Percentiles rank a stretch among this genome's conserved stretches.
Evolutionary conservation across 2,888 invertebrate genomes (phyloP).

Genomic region (Phlogophora meticulosa): DNA sequence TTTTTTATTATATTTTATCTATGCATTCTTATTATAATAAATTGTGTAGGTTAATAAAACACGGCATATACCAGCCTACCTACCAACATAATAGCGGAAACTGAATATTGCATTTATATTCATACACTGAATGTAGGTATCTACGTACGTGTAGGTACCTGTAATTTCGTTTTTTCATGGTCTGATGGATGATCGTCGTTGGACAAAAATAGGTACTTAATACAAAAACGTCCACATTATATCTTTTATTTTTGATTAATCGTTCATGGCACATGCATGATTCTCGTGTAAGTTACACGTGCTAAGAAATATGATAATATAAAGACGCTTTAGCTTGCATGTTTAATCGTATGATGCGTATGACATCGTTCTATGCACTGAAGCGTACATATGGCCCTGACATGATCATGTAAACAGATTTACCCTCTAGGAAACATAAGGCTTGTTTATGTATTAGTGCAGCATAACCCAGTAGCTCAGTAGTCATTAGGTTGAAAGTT

Average conservation of each 20-base stretch:
- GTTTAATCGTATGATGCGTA: constrained; percentile 17
- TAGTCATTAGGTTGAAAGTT: no score
- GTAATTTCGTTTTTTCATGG: constrained; percentile 9
- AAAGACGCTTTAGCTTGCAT: constrained; percentile 13
- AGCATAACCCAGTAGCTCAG: no score
- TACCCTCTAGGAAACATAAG: constrained; percentile 10
- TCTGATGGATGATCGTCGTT: constrained; percentile 9
- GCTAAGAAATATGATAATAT: constrained; percentile 22
- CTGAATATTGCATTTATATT: background rate
- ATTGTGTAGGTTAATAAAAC: background rate
- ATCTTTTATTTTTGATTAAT: constrained; percentile 12
- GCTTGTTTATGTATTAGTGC: background rate
- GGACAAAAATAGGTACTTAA: constrained; percentile 9
- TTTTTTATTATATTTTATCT: no score
- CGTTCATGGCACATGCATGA: constrained; percentile 11
- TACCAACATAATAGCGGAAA: background rate
- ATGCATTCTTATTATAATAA: no score
- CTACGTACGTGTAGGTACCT: constrained; percentile 2
- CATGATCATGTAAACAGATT: constrained; percentile 30
- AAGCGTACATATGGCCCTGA: constrained; percentile 27
- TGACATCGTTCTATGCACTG: constrained; percentile 27
- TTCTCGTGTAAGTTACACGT: constrained; percentile 42
- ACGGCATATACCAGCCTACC: no score
- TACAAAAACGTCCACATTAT: constrained; percentile 29
- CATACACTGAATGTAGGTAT: background rate